Conservation (phyloP, 2,888 invertebrate species). For the Caradrina kadenii region DNA sequence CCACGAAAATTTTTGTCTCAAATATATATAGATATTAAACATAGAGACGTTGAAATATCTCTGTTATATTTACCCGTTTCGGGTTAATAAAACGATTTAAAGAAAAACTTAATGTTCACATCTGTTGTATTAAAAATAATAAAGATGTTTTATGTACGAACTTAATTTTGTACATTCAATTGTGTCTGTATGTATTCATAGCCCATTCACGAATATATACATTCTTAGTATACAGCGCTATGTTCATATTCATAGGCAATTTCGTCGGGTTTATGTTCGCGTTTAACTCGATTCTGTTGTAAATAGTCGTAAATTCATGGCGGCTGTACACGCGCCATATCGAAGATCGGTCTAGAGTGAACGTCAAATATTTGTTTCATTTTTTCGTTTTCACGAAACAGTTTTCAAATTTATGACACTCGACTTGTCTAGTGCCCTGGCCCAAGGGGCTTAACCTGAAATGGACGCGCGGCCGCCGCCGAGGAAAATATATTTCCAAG, state of each 20-base stretch:
- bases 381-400: constrained; percentile 87
- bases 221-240: constrained; percentile 33
- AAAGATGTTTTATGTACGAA: background rate
- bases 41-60: no score
- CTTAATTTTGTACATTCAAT: constrained; percentile 32
- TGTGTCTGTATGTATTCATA: constrained; percentile 27
- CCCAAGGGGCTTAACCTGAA: constrained; percentile 90
- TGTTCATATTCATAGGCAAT: constrained; percentile 63
- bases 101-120: no score
- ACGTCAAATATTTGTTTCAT: constrained; percentile 86
- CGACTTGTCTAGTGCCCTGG: constrained; percentile 87
- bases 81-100: background rate
- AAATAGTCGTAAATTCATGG: constrained; percentile 73
- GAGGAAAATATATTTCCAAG: constrained; percentile 90
- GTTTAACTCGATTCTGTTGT: constrained; percentile 68
- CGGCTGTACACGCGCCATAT: constrained; percentile 66
- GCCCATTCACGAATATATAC: constrained; percentile 21
- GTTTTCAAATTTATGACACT: constrained; percentile 90
- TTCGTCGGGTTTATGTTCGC: constrained; percentile 61
- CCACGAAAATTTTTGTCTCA: no score
- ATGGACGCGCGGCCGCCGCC: constrained; percentile 87
- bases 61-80: no score
- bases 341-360: constrained; percentile 75
- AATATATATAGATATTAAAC: no score
- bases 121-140: background rate